These are phyloP conservation scores for Tridacna gigas DNA, from an alignment of 2,888 invertebrate genomes.

Conservation along the genomic window DNA sequence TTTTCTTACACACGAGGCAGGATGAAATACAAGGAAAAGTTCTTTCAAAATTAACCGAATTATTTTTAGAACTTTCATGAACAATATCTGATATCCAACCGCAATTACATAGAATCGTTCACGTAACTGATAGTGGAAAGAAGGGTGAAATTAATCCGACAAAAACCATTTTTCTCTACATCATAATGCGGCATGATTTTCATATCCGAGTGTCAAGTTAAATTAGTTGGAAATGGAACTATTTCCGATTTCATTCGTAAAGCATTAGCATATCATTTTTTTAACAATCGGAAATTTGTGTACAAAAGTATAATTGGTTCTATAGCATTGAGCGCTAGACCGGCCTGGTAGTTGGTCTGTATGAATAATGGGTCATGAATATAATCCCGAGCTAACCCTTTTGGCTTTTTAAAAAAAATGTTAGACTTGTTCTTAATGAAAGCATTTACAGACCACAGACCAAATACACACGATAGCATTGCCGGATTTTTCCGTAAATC, in stretches of 20 bases:
- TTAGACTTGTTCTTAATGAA: no score
- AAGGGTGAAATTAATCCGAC: slow-evolving; percentile 19
- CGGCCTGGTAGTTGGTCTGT: background rate
- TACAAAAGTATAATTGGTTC: slow-evolving; percentile 27
- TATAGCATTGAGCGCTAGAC: background rate
- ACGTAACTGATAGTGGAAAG: no score
- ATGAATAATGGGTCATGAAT: background rate
- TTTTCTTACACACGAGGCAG: no score
- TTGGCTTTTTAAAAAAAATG: no score
- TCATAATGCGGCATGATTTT: slow-evolving; percentile 41
- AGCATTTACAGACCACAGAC: no score
- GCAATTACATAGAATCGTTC: no score
- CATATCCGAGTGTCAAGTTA: slow-evolving; percentile 62
- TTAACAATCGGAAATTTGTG: slow-evolving; percentile 13
- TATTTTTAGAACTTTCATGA: no score
- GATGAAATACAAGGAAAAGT: no score
- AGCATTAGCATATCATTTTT: slow-evolving; percentile 43
- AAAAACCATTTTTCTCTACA: slow-evolving; percentile 26
- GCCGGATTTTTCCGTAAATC: no score
- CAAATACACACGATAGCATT: no score
- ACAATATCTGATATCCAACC: no score
- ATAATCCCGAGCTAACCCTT: background rate
- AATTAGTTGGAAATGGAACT: slow-evolving; percentile 61
- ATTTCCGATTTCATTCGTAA: slow-evolving; percentile 53
- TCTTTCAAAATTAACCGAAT: no score